A percentile compares a stretch with the other conserved stretches of the same genome.
Evolutionary conservation across 2,888 invertebrate species (phyloP).

Genomic region (Spilarctia lutea): DNA sequence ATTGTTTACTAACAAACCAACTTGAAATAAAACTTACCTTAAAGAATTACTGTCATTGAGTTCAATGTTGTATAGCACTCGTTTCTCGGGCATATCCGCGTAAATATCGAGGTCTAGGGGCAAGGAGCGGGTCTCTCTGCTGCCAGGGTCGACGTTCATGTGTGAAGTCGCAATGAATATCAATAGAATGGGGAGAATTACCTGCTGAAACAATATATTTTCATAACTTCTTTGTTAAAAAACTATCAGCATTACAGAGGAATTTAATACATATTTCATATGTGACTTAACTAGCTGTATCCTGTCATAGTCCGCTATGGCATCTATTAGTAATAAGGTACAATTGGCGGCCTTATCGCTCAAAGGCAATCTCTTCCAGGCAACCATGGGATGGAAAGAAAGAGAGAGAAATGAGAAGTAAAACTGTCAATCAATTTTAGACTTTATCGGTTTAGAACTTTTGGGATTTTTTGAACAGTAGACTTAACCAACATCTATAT

Average conservation of each 20-base stretch:
- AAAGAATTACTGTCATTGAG: not conserved
- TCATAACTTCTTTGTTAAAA: not conserved
- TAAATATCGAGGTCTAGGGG: conserved; percentile 61
- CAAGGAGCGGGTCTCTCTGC: not conserved
- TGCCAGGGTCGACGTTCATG: conserved; percentile 37
- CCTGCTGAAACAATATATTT: conserved; percentile 61
- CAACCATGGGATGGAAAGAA: no score
- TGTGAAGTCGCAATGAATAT: conserved; percentile 49
- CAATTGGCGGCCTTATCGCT: no score
- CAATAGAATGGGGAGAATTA: conserved; percentile 60
- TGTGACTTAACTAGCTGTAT: no score
- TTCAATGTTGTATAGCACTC: conserved; percentile 51
- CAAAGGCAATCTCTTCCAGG: no score
- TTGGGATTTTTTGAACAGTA: no score
- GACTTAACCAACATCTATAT: no score
- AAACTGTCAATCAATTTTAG: no score
- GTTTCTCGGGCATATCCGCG: conserved; percentile 36
- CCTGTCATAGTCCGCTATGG: no score
- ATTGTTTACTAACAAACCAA: not conserved
- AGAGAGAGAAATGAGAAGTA: no score
- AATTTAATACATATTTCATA: not conserved
- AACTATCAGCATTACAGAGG: not conserved
- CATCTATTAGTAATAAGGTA: no score
- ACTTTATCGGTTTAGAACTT: no score
- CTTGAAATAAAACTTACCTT: conserved; percentile 1